Evolutionary conservation across 53 echinoderm and acorn worm genomes (phyloP), one percentile per base, ranked within the genome.

Genomic region (Astropecten irregularis): DNA sequence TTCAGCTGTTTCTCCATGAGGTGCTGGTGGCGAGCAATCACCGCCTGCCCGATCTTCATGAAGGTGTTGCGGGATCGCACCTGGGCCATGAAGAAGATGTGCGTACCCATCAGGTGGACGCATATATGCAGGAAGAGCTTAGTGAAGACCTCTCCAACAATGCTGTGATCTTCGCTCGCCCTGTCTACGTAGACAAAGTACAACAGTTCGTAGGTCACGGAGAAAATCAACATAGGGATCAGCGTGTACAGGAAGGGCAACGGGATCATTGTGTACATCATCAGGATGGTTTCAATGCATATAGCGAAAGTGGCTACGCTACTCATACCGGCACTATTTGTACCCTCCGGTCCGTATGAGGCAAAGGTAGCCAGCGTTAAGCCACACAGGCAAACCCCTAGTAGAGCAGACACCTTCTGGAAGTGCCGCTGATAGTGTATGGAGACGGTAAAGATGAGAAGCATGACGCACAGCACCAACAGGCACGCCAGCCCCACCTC

Each of bases 21-120:
- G 53, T 95, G 89, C 68, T 91, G 95, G 51, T 85, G 88, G 25
- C 95, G 87, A 2, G 93, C 92, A 11, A 90, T 83, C 2, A 92
- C 82, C 15, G 99, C 91, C 71, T 99, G 95, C 18, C 92, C 95
- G 21, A 99, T 90, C 72, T 99, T 99, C 92, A 95, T 90, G 89
- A 99, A 99, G 25, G 99, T 97, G 83, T 94, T 97, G 19, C 94
- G 87, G 25, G 87, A 94, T 38, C 97, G 89, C 56, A 99, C 94
- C 73, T 94, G 94, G 20, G 95, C 81, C 99, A 99, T 99, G 88
- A 99, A 95, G 88, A 92, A 99, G 34, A 99, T 92, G 40, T 94
- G 94, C 73, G 90, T 92, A 26, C 99, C 99, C 90, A 99, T 99
- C 83, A 99, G 85, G 79, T 99, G 99, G 46, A 99, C 90, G 47